Evolutionary conservation across 1,140 invertebrate genomes (phyloP).

Genomic region (Samia ricini): DNA sequence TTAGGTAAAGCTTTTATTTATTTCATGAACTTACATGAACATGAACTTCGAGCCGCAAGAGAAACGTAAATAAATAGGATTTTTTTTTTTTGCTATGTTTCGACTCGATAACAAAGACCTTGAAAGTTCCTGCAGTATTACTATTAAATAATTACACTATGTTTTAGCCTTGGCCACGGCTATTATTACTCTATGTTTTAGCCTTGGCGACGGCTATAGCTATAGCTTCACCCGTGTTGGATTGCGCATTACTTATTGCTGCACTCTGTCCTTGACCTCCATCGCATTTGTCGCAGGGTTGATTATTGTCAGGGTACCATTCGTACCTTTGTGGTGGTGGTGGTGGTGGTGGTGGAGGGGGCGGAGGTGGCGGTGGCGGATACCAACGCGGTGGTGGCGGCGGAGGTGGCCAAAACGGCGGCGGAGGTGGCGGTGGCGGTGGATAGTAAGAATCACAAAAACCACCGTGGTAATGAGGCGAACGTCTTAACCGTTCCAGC

Average conservation of each 20-base stretch:
- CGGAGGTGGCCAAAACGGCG: conserved; percentile 27
- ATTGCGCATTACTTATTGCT: conserved; percentile 45
- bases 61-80: no score
- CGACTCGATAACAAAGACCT: no score
- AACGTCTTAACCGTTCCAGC: conserved; percentile 35
- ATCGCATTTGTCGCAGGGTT: background rate
- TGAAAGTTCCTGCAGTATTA: no score
- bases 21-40: no score
- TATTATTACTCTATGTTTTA: conserved; percentile 11
- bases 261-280: conserved; percentile 8
- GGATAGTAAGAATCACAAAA: conserved; percentile 16
- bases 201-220: conserved; percentile 43
- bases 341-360: conserved; percentile 13
- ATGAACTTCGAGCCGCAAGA: no score
- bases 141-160: no score
- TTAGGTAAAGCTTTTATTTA: no score
- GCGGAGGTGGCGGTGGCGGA: conserved; percentile 15
- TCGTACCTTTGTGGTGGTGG: conserved; percentile 9
- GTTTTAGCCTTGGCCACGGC: conserved; percentile 34
- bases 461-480: conserved; percentile 28
- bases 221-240: conserved; percentile 41
- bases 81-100: no score
- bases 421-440: conserved; percentile 31
- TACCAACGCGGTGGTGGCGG: conserved; percentile 19
- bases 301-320: background rate